phyloP scores from a whole-genome alignment of 1,140 invertebrate genomes.

The Polypedilum pembai region DNA sequence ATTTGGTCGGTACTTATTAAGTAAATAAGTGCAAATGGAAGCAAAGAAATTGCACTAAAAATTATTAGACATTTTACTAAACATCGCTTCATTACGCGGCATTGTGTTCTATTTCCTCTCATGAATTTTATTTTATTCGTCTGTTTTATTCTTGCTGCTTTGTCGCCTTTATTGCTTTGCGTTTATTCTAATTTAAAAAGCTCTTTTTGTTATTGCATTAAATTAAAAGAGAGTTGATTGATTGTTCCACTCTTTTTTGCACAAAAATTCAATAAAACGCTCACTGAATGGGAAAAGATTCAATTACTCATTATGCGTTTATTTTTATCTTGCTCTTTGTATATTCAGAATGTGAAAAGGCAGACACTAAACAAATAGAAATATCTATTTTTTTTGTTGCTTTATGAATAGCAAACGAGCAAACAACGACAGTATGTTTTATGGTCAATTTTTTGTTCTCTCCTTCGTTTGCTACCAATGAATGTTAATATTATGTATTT shows the following conservation, averaged over 20 bases:
- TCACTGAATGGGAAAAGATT: too few species aligned
- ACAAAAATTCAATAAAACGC: not conserved
- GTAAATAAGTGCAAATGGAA: conserved; percentile 41
- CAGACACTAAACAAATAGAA: too few species aligned
- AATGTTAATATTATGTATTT: too few species aligned
- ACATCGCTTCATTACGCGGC: conserved; percentile 42
- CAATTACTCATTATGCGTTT: too few species aligned
- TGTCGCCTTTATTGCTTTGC: not conserved
- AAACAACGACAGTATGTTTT: too few species aligned
- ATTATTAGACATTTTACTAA: conserved; percentile 43
- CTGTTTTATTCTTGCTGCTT: not conserved
- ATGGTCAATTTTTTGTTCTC: too few species aligned
- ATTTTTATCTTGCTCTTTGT: too few species aligned
- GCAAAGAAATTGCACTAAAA: conserved; percentile 40
- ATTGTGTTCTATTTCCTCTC: conserved; percentile 41
- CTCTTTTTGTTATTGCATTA: not conserved
- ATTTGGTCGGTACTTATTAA: conserved; percentile 42
- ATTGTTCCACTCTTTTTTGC: not conserved
- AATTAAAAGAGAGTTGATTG: not conserved
- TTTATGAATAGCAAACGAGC: too few species aligned
- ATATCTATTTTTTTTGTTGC: too few species aligned
- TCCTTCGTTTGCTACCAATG: too few species aligned
- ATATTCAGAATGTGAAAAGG: too few species aligned
- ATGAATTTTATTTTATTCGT: conserved; percentile 32
- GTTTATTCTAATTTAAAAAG: not conserved